Evolutionary conservation across 2,888 invertebrate genomes (phyloP).

Genomic region (Euplexia lucipara): DNA sequence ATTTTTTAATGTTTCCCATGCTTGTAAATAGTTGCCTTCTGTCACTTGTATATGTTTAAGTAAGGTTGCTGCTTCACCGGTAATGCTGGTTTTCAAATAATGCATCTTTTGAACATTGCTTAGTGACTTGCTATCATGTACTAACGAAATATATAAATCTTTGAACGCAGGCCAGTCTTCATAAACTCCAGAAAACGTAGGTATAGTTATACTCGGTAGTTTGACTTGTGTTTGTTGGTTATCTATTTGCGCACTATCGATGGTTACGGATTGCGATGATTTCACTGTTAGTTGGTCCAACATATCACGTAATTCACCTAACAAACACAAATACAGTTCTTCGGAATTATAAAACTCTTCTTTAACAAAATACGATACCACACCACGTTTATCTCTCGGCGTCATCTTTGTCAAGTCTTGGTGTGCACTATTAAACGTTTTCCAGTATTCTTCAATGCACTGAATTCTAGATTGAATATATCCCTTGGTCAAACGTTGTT

Average conservation of each 20-base stretch:
- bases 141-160: no score
- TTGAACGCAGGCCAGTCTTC: no score
- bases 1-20: background rate
- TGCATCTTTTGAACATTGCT: constrained; percentile 3
- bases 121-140: no score
- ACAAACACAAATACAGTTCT: background rate
- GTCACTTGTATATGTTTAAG: background rate
- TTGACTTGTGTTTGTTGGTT: background rate
- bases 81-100: background rate
- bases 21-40: background rate
- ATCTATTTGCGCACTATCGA: background rate
- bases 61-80: no score
- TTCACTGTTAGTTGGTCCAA: background rate
- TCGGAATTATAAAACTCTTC: no score
- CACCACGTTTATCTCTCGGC: background rate
- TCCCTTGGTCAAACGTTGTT: background rate
- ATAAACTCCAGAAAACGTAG: background rate
- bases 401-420: no score
- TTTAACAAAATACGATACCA: background rate
- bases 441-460: no score
- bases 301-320: constrained; percentile 3
- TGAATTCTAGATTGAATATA: constrained; percentile 1
- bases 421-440: no score
- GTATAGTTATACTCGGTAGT: background rate
- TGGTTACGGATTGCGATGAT: background rate